These are phyloP conservation scores for Apeira syringaria DNA, from an alignment of 2,888 invertebrate species.

Conservation along the genomic window DNA sequence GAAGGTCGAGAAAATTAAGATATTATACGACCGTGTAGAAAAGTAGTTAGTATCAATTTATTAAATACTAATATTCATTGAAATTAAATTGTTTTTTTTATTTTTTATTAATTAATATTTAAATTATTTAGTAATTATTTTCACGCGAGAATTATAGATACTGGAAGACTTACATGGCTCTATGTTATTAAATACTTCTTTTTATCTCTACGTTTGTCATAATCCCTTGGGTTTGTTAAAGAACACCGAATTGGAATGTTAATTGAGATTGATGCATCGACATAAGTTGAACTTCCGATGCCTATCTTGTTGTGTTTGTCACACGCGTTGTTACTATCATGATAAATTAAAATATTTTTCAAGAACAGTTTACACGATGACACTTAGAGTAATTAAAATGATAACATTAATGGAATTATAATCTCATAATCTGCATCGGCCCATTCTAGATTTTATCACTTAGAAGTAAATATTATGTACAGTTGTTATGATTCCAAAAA, in stretches of 20 bases:
- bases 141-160: background rate
- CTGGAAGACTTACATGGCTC: background rate
- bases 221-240: background rate
- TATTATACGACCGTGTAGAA: too few species aligned
- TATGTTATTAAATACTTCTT: background rate
- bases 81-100: too few species aligned
- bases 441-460: background rate
- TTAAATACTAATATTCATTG: too few species aligned
- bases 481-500: too few species aligned
- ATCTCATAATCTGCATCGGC: constrained; percentile 1
- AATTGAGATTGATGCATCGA: background rate
- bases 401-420: background rate
- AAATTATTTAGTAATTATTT: too few species aligned
- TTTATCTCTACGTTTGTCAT: background rate
- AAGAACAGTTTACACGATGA: too few species aligned
- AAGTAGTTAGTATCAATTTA: too few species aligned
- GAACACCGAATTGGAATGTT: background rate
- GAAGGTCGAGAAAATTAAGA: too few species aligned
- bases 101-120: too few species aligned
- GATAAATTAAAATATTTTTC: background rate
- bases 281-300: background rate
- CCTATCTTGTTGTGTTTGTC: background rate
- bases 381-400: too few species aligned
- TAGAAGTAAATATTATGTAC: too few species aligned
- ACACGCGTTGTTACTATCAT: background rate